A percentile compares a stretch with the other conserved stretches of the same genome.
Evolutionary conservation across 2,888 invertebrate genomes (phyloP).

Genomic region (Leptinotarsa juncta): DNA sequence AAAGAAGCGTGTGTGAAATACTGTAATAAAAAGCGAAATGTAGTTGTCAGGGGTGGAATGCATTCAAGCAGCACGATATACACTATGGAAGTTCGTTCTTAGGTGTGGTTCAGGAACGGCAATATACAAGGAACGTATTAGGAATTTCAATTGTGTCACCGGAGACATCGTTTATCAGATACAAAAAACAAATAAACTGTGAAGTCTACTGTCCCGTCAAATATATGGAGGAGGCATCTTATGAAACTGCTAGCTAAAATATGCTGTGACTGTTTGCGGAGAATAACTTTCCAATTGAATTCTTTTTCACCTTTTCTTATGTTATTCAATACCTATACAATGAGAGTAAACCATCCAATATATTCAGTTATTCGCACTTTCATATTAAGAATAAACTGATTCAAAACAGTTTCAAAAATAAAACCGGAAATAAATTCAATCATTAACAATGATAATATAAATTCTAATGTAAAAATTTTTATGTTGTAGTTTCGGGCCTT

Average conservation of each 20-base stretch:
- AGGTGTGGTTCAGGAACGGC: neutral
- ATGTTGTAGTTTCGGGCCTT: no score
- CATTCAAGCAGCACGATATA: conserved; percentile 1
- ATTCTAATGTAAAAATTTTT: no score
- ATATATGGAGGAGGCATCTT: neutral
- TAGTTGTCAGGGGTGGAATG: conserved; percentile 12
- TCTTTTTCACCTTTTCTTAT: no score
- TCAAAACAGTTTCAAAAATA: no score
- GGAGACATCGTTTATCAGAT: neutral
- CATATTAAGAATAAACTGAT: no score
- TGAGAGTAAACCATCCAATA: no score
- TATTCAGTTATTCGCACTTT: no score
- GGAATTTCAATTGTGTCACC: conserved; percentile 6
- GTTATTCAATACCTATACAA: no score
- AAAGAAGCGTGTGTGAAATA: neutral
- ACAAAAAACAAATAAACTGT: neutral
- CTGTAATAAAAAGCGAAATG: conserved; percentile 5
- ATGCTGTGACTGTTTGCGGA: neutral
- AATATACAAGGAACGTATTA: neutral
- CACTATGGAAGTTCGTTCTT: neutral
- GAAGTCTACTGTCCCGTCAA: neutral
- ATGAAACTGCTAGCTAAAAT: neutral
- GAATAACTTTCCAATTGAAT: neutral
- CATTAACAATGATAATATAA: no score
- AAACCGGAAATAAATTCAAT: no score